A percentile compares a stretch with the other conserved stretches of the same genome.
Evolutionary conservation across 1,140 invertebrate genomes (phyloP).

Genomic region (Theocolax elegans): DNA sequence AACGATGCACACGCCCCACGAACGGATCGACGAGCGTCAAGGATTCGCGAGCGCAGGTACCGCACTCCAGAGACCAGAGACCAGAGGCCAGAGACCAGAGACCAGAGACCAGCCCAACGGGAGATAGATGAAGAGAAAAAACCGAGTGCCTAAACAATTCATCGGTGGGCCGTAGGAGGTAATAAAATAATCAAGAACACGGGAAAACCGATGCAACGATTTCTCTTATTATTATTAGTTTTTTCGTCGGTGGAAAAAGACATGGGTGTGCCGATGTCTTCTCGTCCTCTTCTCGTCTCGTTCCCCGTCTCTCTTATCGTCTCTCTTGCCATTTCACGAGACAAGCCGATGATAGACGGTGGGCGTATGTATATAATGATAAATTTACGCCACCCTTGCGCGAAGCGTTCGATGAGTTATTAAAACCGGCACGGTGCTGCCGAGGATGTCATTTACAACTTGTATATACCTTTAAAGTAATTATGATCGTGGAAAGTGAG

Average conservation of each 20-base stretch:
- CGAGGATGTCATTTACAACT: not conserved
- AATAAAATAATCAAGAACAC: conserved; percentile 4
- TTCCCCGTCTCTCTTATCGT: not conserved
- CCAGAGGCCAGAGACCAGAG: too few relatives aligned
- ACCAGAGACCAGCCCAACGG: too few relatives aligned
- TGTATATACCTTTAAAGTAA: not conserved
- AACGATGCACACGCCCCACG: too few relatives aligned
- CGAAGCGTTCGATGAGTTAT: conserved; percentile 14
- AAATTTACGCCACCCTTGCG: not conserved
- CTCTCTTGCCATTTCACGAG: not conserved
- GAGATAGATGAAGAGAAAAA: too few relatives aligned
- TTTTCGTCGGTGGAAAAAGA: too few relatives aligned
- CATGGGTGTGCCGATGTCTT: too few relatives aligned
- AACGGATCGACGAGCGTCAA: too few relatives aligned
- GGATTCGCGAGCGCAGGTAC: too few relatives aligned
- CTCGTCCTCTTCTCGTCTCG: not conserved
- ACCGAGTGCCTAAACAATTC: conserved; percentile 6
- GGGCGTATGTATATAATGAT: not conserved
- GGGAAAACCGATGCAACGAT: not conserved
- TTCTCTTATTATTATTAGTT: not conserved
- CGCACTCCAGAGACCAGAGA: too few relatives aligned
- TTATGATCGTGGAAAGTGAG: not conserved
- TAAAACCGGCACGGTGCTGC: not conserved
- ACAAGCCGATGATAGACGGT: not conserved
- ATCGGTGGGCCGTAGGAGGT: not conserved